Conservation (phyloP, 2,888 invertebrate genomes). For the Campaea margaritaria region DNA sequence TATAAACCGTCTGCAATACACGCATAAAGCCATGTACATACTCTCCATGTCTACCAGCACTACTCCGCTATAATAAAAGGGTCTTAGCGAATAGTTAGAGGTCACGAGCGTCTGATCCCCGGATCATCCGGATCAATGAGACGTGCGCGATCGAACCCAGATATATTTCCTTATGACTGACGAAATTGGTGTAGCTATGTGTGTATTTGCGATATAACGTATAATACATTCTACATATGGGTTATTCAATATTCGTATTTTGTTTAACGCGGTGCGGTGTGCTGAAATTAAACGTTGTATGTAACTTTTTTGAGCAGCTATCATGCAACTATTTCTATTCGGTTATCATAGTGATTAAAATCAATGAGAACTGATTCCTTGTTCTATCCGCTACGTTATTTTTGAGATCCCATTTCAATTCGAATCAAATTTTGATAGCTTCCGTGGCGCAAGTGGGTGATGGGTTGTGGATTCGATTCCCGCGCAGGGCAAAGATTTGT, state of each 20-base stretch:
- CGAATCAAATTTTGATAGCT: no score
- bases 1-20: background rate
- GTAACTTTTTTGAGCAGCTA: no score
- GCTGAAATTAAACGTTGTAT: no score
- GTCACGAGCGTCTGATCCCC: constrained; percentile 33
- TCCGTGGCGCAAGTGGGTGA: no score
- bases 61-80: constrained; percentile 38
- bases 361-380: background rate
- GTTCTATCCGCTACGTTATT: no score
- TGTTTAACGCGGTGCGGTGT: background rate
- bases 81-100: constrained; percentile 39
- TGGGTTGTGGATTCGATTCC: no score
- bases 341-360: no score
- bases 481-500: no score
- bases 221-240: background rate
- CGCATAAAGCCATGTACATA: background rate
- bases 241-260: background rate
- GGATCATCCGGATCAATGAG: constrained; percentile 41
- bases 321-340: no score
- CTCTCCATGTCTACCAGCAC: background rate
- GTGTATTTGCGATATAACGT: background rate
- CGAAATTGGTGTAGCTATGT: constrained; percentile 10
- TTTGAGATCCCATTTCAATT: no score
- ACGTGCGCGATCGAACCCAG: constrained; percentile 26
- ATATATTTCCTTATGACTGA: constrained; percentile 28